Conservation (phyloP, 2,113 vertebrate genomes). For the Ochotona curzoniae region DNA sequence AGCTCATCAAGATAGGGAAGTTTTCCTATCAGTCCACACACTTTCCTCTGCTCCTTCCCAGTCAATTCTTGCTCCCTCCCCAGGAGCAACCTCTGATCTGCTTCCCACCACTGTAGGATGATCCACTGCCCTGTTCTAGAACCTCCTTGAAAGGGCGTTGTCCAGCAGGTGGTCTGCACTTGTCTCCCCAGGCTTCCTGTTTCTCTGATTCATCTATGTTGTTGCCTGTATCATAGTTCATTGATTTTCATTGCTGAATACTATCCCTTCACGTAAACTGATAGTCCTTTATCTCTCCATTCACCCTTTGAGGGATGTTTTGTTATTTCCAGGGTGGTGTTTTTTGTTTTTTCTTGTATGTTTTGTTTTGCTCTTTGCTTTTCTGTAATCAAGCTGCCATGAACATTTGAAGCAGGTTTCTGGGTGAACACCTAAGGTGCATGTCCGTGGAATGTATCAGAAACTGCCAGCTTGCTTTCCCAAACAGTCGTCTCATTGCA, state of each 20-base stretch:
- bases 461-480: background rate
- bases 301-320: background rate
- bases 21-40: background rate
- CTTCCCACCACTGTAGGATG: background rate
- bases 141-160: background rate
- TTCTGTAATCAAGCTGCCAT: background rate
- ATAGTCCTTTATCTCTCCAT: background rate
- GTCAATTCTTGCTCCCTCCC: background rate
- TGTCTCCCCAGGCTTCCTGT: background rate
- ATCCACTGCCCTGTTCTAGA: constrained; percentile 18
- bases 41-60: background rate
- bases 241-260: background rate
- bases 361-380: background rate
- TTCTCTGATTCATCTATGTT: background rate
- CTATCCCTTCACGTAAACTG: too few relatives aligned
- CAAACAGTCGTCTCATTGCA: background rate
- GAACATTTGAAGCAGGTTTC: background rate
- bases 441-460: background rate
- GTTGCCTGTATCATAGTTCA: background rate
- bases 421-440: background rate
- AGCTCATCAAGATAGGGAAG: background rate
- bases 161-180: background rate
- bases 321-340: background rate
- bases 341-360: too few relatives aligned
- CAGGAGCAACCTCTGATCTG: background rate